Percentiles rank a stretch among this genome's conserved stretches.
These are phyloP conservation scores for Riparia riparia DNA, from an alignment of 2,113 vertebrate genomes.

Conservation along the genomic window DNA sequence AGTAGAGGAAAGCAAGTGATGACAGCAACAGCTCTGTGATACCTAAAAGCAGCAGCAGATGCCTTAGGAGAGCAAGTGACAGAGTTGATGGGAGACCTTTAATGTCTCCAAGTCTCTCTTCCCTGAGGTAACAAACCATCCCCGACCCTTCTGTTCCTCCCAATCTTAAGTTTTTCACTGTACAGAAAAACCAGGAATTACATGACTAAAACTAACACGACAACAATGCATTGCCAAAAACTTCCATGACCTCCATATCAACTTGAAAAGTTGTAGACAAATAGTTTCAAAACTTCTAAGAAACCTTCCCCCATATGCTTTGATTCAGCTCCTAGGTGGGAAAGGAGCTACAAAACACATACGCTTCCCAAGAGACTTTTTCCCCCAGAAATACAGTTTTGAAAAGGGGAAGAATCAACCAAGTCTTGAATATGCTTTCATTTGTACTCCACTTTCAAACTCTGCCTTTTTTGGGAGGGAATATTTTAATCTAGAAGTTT, in stretches of 20 bases:
- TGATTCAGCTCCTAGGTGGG: neutral
- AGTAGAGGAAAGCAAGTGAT: neutral
- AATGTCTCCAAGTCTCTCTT: neutral
- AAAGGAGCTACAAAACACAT: neutral
- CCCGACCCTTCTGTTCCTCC: neutral
- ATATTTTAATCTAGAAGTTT: neutral
- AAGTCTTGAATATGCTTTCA: neutral
- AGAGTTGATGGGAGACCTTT: neutral
- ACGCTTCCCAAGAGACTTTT: neutral
- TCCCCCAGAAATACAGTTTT: neutral
- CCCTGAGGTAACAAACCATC: neutral
- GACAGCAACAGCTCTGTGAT: neutral
- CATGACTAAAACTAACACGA: neutral
- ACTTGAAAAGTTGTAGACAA: neutral
- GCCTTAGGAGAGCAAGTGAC: neutral
- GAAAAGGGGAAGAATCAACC: neutral
- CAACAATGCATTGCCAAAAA: neutral
- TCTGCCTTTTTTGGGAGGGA: neutral
- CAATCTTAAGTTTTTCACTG: neutral
- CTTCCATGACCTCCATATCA: rapidly evolving
- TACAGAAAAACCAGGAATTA: neutral
- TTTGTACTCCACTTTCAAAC: neutral
- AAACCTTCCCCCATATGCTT: neutral
- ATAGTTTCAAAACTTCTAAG: neutral
- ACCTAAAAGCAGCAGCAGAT: neutral